Percentiles rank a stretch among this genome's conserved stretches.
Evolutionary conservation across 2,113 vertebrate species (phyloP).

Genomic region (Podarcis cretensis): DNA sequence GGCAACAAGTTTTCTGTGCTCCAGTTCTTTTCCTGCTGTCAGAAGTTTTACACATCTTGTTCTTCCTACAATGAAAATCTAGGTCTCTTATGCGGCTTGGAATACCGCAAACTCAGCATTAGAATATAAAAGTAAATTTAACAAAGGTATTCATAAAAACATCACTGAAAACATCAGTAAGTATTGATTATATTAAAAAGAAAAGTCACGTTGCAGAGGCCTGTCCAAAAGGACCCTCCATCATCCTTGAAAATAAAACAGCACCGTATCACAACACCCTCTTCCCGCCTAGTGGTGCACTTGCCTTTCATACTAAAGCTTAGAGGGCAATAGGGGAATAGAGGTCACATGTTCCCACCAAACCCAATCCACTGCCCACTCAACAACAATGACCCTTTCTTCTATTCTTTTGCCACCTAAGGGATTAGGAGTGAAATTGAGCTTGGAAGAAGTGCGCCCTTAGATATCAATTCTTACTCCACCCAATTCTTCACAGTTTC

Average conservation of each 20-base stretch:
- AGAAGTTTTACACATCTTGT: constrained; percentile 24
- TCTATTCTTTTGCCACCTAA: background rate
- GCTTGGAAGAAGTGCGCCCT: background rate
- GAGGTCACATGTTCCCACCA: background rate
- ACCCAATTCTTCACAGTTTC: background rate
- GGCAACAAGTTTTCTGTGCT: background rate
- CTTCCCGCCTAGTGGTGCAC: background rate
- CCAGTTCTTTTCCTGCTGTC: background rate
- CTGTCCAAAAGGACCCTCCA: too few relatives aligned
- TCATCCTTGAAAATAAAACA: background rate
- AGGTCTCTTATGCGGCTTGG: background rate
- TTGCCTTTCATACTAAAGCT: background rate
- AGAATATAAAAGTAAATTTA: background rate
- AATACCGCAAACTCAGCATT: background rate
- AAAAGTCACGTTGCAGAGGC: too few relatives aligned
- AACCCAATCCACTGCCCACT: background rate
- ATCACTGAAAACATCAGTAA: too few relatives aligned
- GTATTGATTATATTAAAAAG: too few relatives aligned
- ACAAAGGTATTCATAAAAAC: background rate
- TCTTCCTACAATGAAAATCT: constrained; percentile 2
- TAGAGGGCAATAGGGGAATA: background rate
- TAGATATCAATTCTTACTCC: background rate
- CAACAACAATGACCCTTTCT: background rate
- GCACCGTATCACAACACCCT: background rate
- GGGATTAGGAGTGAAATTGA: background rate